phyloP scores from a whole-genome alignment of 2,113 vertebrate species.

The Sardina pilchardus region DNA sequence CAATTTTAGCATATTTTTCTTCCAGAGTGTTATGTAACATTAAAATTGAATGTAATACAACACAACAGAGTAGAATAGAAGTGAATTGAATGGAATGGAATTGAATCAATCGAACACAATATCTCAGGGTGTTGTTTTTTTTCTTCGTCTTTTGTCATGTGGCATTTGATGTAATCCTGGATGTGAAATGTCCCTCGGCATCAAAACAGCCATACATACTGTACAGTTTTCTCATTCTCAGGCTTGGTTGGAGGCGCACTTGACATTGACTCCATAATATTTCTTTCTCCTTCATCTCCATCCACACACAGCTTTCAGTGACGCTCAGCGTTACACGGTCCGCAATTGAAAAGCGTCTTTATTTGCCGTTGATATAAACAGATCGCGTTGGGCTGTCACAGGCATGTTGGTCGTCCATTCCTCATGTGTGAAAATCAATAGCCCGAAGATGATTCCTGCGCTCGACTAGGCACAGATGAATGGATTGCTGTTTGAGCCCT shows the following conservation, averaged over 20 bases:
- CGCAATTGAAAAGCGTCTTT: background rate
- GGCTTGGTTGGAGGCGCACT: background rate
- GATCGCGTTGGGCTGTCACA: background rate
- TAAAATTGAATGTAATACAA: too few species aligned
- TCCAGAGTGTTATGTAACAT: too few species aligned
- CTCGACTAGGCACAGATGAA: background rate
- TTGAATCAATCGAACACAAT: too few species aligned
- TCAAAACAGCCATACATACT: background rate
- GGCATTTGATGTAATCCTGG: background rate
- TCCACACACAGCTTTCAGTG: background rate
- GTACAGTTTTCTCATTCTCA: background rate
- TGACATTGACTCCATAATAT: background rate
- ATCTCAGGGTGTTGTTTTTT: too few species aligned
- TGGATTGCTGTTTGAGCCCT: background rate
- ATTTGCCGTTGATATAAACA: background rate
- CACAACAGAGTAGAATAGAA: too few species aligned
- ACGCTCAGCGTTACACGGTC: background rate
- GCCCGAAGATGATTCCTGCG: background rate
- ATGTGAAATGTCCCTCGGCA: background rate
- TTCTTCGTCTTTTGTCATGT: too few species aligned
- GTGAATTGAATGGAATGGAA: too few species aligned
- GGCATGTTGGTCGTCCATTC: background rate
- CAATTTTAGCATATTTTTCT: background rate
- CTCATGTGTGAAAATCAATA: background rate
- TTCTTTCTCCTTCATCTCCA: conserved; percentile 48